Evolutionary conservation across 2,113 vertebrate genomes (phyloP).

Genomic region (Hylia prasina): DNA sequence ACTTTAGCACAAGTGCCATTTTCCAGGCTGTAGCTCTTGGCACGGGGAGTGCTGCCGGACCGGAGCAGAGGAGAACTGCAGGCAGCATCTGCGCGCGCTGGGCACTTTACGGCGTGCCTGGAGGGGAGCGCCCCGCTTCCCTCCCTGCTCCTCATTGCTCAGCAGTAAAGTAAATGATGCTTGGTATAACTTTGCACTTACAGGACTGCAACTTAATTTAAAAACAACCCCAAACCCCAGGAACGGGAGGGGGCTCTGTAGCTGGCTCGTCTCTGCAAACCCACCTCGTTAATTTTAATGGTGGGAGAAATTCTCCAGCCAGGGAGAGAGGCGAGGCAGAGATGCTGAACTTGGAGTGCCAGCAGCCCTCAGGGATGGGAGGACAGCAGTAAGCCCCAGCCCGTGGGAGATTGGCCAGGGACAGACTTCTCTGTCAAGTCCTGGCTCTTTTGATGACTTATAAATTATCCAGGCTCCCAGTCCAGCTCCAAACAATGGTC

Average conservation of each 20-base stretch:
- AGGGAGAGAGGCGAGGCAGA: not conserved
- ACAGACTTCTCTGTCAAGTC: not conserved
- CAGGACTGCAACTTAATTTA: constrained; percentile 48
- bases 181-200: constrained; percentile 58
- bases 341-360: not conserved
- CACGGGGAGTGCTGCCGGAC: not conserved
- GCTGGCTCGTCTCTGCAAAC: constrained; percentile 15
- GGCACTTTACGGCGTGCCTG: not conserved
- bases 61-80: not conserved
- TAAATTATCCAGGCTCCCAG: not conserved
- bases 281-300: constrained; percentile 70
- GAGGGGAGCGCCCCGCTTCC: constrained; percentile 6
- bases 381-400: not conserved
- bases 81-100: not conserved
- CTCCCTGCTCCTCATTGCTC: constrained; percentile 13
- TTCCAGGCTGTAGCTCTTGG: constrained; percentile 33
- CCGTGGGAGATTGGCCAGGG: not conserved
- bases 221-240: constrained; percentile 34
- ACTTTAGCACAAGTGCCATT: constrained; percentile 40
- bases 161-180: constrained; percentile 66
- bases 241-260: constrained; percentile 23
- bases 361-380: not conserved
- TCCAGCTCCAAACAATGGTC: constrained; percentile 7
- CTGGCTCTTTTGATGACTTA: not conserved
- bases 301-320: constrained; percentile 42